Percentiles rank a stretch among this genome's conserved stretches.
Evolutionary conservation across 35 echinoderm and acorn worm genomes (phyloP).

Genomic region (Apostichopus japonicus): DNA sequence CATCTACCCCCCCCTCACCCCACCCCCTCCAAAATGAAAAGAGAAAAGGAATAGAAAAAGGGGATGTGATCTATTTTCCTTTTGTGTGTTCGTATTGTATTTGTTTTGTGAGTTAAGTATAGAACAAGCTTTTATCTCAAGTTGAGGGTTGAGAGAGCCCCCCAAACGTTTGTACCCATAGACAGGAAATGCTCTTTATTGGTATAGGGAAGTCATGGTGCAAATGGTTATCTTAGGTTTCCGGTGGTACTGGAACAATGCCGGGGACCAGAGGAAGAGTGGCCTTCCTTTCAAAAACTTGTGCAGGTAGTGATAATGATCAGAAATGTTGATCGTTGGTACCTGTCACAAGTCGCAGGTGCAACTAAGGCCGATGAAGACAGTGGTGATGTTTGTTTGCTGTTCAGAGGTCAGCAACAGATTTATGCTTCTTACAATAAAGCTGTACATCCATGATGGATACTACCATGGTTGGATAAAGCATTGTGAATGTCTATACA

Average conservation of each 20-base stretch:
- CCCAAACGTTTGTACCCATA: neutral
- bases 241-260: conserved; percentile 3
- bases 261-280: conserved; percentile 1
- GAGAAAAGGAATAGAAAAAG: no score
- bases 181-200: conserved; percentile 35
- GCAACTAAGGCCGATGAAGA: neutral
- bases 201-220: conserved; percentile 24
- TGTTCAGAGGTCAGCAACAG: no score
- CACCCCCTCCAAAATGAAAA: no score
- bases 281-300: conserved; percentile 25
- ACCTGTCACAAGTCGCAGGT: neutral
- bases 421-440: no score
- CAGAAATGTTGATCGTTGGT: neutral
- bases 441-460: neutral
- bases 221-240: conserved; percentile 37
- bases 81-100: no score
- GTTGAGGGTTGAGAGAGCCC: neutral
- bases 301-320: neutral
- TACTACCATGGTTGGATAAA: no score
- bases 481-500: no score
- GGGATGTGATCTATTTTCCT: no score
- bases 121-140: neutral
- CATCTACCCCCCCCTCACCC: no score
- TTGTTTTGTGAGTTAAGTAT: no score
- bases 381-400: neutral